These are phyloP conservation scores for Sebastes steindachneri DNA, from an alignment of 2,797 vertebrate species.

Conservation along the genomic window DNA sequence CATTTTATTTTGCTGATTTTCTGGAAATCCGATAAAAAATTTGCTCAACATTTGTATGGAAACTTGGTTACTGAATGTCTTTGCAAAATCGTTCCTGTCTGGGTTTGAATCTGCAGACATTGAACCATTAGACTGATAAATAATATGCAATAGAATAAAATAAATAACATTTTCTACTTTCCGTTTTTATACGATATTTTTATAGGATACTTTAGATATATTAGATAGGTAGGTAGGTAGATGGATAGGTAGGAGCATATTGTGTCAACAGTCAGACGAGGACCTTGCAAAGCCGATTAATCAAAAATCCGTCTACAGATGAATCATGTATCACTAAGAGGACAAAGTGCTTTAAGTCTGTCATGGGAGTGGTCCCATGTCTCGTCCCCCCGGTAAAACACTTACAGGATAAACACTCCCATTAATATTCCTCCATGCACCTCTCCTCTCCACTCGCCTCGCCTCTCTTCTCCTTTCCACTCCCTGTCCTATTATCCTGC, in stretches of 20 bases:
- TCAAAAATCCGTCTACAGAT: constrained; percentile 33
- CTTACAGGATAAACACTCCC: constrained; percentile 77
- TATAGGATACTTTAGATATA: not conserved
- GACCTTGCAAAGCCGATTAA: constrained; percentile 30
- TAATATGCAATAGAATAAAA: not conserved
- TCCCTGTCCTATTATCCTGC: constrained; percentile 76
- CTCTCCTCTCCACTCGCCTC: constrained; percentile 61
- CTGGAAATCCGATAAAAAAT: not conserved
- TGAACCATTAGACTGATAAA: not conserved
- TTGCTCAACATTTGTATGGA: not conserved
- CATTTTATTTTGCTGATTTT: not conserved
- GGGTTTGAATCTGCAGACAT: no score
- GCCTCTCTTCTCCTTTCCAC: constrained; percentile 67
- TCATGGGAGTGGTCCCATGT: constrained; percentile 67
- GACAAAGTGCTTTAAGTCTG: constrained; percentile 61
- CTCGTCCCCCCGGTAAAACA: constrained; percentile 69
- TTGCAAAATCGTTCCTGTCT: not conserved
- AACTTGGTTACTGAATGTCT: not conserved
- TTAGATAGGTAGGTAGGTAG: not conserved
- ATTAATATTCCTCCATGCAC: constrained; percentile 84
- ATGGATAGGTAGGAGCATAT: not conserved
- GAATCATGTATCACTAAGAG: constrained; percentile 51
- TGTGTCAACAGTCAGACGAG: constrained; percentile 13
- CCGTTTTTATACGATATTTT: not conserved
- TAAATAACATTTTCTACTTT: not conserved